Percentiles rank a stretch among this genome's conserved stretches.
These are phyloP conservation scores for Hypolimnas misippus DNA, from an alignment of 2,888 invertebrate species.

Conservation along the genomic window DNA sequence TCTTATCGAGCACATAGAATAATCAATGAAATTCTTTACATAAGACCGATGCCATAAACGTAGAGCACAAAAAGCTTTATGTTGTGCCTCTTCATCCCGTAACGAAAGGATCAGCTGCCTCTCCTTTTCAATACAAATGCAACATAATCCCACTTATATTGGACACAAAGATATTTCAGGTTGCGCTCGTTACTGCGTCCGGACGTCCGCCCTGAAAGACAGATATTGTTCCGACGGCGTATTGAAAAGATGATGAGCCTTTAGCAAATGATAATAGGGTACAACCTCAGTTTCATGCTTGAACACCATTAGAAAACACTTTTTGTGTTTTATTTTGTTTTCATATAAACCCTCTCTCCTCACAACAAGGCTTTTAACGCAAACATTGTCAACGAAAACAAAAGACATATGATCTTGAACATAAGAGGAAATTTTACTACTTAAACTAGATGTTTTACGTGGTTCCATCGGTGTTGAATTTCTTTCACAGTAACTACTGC, in stretches of 20 bases:
- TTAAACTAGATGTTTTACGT: no score
- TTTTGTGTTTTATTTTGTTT: background rate
- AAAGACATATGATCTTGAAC: no score
- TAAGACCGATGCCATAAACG: no score
- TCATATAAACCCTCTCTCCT: background rate
- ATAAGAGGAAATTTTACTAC: no score
- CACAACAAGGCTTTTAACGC: background rate
- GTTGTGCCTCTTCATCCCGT: slow-evolving; percentile 14
- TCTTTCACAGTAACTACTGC: no score
- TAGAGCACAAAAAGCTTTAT: slow-evolving; percentile 1
- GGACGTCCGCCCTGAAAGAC: slow-evolving; percentile 72
- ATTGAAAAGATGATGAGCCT: slow-evolving; percentile 78
- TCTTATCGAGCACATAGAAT: no score
- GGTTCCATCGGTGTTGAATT: no score
- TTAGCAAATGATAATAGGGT: slow-evolving; percentile 64
- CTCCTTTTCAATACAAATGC: slow-evolving; percentile 22
- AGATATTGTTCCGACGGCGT: slow-evolving; percentile 71
- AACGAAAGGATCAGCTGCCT: slow-evolving; percentile 19
- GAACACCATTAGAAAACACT: slow-evolving; percentile 14
- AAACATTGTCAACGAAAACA: no score
- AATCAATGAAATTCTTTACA: no score
- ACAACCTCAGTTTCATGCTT: slow-evolving; percentile 44
- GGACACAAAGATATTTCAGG: slow-evolving; percentile 54
- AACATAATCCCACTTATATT: slow-evolving; percentile 32
- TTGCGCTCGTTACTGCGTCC: slow-evolving; percentile 68